phyloP scores from a whole-genome alignment of 1,140 invertebrate species.

The Yoshiicerus persimilis region DNA sequence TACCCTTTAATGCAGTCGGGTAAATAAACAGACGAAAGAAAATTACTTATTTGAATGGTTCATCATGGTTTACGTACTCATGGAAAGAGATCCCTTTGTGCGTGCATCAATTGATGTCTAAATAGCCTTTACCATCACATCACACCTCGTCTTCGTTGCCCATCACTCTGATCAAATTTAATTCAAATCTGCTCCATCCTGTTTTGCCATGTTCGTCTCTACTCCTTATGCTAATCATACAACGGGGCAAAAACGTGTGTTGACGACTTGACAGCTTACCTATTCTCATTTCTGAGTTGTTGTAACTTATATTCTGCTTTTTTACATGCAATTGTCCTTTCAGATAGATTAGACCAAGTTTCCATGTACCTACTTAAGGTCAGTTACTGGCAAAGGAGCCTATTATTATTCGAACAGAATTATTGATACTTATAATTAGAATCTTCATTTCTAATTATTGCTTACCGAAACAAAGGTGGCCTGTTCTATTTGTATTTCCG shows the following conservation, averaged over 20 bases:
- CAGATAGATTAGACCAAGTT: background rate
- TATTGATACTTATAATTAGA: background rate
- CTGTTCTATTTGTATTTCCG: background rate
- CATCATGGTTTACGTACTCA: background rate
- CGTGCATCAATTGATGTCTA: constrained; percentile 3
- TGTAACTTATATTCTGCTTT: background rate
- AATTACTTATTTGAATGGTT: background rate
- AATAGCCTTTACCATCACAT: constrained; percentile 6
- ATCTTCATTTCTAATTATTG: background rate
- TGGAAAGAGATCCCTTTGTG: background rate
- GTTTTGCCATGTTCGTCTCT: background rate
- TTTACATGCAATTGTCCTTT: background rate
- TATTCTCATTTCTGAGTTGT: background rate
- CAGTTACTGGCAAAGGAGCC: background rate
- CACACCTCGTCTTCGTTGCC: background rate
- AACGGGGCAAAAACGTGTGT: background rate
- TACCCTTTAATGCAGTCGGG: background rate
- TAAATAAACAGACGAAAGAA: background rate
- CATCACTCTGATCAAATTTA: background rate
- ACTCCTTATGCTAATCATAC: background rate
- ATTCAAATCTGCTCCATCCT: background rate
- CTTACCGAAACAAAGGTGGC: background rate
- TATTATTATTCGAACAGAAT: background rate
- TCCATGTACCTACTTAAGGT: background rate
- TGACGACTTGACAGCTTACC: background rate